Percentiles rank a stretch among this genome's conserved stretches.
Evolutionary conservation across 2,888 invertebrate genomes (phyloP).

Genomic region (Papilio elwesi): DNA sequence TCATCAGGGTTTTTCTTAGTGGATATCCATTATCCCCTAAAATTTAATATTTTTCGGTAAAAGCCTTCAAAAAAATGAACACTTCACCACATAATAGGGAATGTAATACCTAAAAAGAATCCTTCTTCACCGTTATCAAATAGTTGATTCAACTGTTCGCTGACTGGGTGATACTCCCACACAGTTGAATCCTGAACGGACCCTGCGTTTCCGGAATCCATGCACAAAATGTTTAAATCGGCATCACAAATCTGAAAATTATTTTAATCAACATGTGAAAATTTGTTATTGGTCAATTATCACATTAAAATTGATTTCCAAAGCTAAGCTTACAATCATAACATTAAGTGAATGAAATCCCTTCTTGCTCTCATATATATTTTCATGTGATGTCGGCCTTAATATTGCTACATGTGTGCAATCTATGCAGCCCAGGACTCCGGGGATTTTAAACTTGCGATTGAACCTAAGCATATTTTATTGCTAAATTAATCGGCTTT

Average conservation of each 20-base stretch:
- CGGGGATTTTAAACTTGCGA: slow-evolving; percentile 27
- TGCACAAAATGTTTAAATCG: slow-evolving; percentile 28
- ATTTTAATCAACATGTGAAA: slow-evolving; percentile 5
- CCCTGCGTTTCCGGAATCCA: slow-evolving; percentile 22
- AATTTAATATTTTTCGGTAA: no score
- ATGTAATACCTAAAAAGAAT: slow-evolving; percentile 12
- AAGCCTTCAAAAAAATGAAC: neutral
- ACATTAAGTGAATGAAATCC: slow-evolving; percentile 15
- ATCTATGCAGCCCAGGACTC: slow-evolving; percentile 36
- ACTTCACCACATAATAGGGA: neutral
- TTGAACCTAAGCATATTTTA: slow-evolving; percentile 22
- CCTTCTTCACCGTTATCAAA: neutral
- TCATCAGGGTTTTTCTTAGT: slow-evolving; percentile 1
- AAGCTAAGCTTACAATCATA: neutral
- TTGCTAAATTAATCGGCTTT: slow-evolving; percentile 43
- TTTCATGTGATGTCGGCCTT: slow-evolving; percentile 22
- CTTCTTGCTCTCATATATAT: slow-evolving; percentile 25
- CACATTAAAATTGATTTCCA: neutral
- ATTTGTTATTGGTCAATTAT: neutral
- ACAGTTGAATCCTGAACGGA: slow-evolving; percentile 23
- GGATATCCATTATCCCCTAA: slow-evolving; percentile 7
- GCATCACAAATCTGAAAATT: slow-evolving; percentile 24
- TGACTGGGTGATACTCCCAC: neutral
- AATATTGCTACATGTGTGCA: slow-evolving; percentile 33
- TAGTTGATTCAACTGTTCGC: neutral